Base-by-base conservation (phyloP, 2,113 vertebrate species). In the Gavialis gangeticus region DNA sequence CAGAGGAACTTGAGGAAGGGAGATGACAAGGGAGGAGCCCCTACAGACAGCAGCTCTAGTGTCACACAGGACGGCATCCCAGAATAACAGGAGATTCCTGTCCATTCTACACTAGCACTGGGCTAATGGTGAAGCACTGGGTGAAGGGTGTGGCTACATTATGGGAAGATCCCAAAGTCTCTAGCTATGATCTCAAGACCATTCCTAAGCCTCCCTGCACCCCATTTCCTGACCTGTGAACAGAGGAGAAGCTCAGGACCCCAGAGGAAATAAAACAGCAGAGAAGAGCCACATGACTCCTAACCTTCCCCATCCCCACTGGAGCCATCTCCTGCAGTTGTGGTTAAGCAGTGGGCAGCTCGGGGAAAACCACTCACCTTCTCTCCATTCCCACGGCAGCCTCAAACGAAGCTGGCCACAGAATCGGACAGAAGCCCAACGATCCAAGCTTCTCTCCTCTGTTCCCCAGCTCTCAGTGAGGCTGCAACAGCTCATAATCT, bases 361-460 rank as follows among this genome's bases (percentile, higher is more conserved):
- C 60, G 21, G 75, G 82, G 62, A 63, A 84, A 71, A 88, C 27
- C 13, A 67, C 75, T 19, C 78, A 84, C 57, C 21, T 58, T 66
- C 73, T 30, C 54, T 75, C n/a, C 86, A 28, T 21, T 71, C 37
- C 34, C 21, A 37, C 0, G 1, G 21, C 64, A 88, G 30, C 73
- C 75, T 8, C 75, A 91, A 71, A 30, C 0, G 0, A 46, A 54
- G 46, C n/a, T 10, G 30, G 88, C 82, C 82, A 64, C 1, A 0
- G 59, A 78, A 71, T 95, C 24, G 57, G 75, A 87, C 92, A 89
- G 84, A 71, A 57, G 88, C 84, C 95, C 67, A 85, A 60, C 82
- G 83, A 18, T 77, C 78, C 64, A 54, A 18, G 15, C 25, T 2
- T 56, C 56, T 62, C 1, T 27, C 25, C 60, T 5, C 2, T 6